Evolutionary conservation across 30 jellyfish, hydroid and myxozoan species (phyloP), one percentile per base, ranked within the genome.

Genomic region (Aurelia sp.): DNA sequence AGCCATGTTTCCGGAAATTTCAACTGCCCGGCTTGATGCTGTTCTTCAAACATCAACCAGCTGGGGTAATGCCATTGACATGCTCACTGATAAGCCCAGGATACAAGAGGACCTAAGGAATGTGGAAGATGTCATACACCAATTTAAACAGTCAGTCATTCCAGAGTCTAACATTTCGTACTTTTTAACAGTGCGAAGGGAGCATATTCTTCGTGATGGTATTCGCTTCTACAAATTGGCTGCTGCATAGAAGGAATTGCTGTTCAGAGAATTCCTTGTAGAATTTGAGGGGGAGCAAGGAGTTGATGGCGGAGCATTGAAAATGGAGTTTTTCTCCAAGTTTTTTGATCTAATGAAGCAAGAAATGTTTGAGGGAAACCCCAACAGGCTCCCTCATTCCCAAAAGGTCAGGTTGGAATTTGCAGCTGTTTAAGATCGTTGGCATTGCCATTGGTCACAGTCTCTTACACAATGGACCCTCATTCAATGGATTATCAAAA

Each of bases 391-490:
- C 30, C 62, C 74, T 71, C 5, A 66, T 85, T 85, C 94, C 94
- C n/a, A 73, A 73, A 73, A 44, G 94, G 27, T 85, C 94, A 6
- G 94, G 94, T 11, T 88, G 88, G 48, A 85, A 85, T 73, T 66
- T 85, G 50, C 74, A 59, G 51, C 74, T 74, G 58, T 85, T 85
- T 66, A 85, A 85, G 74, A 64, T 63, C 16, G 21, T 85, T 85
- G 94, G 94, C 18, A 74, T 85, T 20, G 87, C 80, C 35, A 84
- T 71, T 13, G 94, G 76, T 16, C 94, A 73, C 74, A 85, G 94
- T 52, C 53, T 71, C n/a, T 72, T 85, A 4, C 94, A 85, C 18
- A 67, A 76, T 18, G 94, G 94, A n/a, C 87, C 87, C 23, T 27
- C 65, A 21, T 81, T 81, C 22, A 27, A 66, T 40, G 47, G 61